These are phyloP conservation scores for Xestia sexstrigata DNA, from an alignment of 2,888 invertebrate species.

Conservation along the genomic window DNA sequence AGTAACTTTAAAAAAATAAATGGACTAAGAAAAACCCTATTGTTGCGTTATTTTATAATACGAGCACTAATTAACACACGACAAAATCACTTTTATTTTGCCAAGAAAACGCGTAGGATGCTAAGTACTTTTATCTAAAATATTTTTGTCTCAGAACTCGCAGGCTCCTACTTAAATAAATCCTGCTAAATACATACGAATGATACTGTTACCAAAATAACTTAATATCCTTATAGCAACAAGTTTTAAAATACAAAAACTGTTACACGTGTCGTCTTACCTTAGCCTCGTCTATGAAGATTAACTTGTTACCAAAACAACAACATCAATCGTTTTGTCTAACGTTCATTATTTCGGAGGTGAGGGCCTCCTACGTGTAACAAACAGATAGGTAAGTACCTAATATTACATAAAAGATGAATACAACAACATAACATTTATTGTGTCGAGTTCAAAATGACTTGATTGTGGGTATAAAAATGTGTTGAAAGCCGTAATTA, in stretches of 20 bases:
- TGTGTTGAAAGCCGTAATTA: background rate
- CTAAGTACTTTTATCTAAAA: background rate
- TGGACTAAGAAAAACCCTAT: too few species aligned
- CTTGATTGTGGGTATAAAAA: background rate
- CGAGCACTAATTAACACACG: background rate
- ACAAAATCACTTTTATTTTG: background rate
- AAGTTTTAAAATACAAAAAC: background rate
- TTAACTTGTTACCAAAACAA: background rate
- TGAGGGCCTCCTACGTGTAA: background rate
- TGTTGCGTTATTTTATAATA: background rate
- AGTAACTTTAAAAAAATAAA: background rate
- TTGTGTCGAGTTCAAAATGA: constrained; percentile 1
- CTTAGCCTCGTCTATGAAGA: background rate
- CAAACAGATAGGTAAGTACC: background rate
- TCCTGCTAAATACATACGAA: too few species aligned
- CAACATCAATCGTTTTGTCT: constrained; percentile 1
- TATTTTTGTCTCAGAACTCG: background rate
- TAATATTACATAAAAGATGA: background rate
- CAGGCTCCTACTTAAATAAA: background rate
- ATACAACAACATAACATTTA: background rate
- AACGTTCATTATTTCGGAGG: constrained; percentile 4
- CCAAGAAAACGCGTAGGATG: background rate
- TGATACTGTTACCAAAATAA: background rate
- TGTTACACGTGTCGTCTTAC: too few species aligned
- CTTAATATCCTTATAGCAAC: background rate